Evolutionary conservation across 2,797 vertebrate genomes (phyloP).

Genomic region (Apogon talboti): DNA sequence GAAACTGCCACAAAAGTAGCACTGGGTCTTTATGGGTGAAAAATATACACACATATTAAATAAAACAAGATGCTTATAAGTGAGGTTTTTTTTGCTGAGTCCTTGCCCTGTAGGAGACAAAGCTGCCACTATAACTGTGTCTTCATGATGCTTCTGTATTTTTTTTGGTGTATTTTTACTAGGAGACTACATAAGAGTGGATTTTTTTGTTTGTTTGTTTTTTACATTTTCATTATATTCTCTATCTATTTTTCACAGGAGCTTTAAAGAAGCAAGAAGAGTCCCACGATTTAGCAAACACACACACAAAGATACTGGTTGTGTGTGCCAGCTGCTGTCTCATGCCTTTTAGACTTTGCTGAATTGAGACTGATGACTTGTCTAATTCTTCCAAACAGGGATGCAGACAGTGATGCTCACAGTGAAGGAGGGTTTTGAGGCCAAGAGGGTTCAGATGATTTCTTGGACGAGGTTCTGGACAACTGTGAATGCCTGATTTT

Average conservation of each 20-base stretch:
- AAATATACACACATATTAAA: conserved; percentile 1
- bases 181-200: no score
- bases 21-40: no score
- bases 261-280: neutral
- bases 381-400: conserved; percentile 36
- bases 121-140: neutral
- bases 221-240: no score
- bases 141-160: conserved; percentile 17
- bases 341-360: conserved; percentile 39
- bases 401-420: conserved; percentile 25
- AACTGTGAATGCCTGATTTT: neutral
- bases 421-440: conserved; percentile 5
- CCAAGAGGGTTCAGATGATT: conserved; percentile 4
- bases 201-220: no score
- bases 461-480: conserved; percentile 20
- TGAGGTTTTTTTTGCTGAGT: conserved; percentile 3
- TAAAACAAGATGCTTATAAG: conserved; percentile 1
- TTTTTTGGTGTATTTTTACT: no score
- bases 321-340: conserved; percentile 58
- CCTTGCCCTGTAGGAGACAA: neutral
- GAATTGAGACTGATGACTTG: conserved; percentile 48
- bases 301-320: conserved; percentile 42
- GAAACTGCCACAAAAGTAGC: no score
- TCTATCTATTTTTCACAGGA: neutral
- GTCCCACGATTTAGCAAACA: conserved; percentile 1